Conservation (phyloP, 2,797 vertebrate genomes). For the Sarcoramphus papa region DNA sequence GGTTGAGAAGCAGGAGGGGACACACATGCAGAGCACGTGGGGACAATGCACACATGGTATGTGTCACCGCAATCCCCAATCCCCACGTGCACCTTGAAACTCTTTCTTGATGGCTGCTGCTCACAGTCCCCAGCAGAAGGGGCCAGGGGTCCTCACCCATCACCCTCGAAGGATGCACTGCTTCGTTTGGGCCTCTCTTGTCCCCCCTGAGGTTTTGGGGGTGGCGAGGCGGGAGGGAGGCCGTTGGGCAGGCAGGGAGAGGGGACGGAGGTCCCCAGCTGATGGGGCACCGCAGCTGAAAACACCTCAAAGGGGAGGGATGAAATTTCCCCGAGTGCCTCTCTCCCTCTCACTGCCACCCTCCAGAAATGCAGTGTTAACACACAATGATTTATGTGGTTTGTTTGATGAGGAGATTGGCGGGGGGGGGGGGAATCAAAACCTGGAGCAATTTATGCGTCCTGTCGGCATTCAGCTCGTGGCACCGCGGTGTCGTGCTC, state of each 20-base stretch:
- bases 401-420: not conserved
- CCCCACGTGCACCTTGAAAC: fast-evolving
- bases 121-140: not conserved
- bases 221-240: not conserved
- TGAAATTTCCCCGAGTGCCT: not conserved
- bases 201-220: not conserved
- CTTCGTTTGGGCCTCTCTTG: not conserved
- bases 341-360: not conserved
- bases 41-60: not conserved
- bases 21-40: fast-evolving
- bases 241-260: not conserved
- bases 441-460: slow-evolving; percentile 36
- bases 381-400: not conserved
- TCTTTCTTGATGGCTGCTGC: not conserved
- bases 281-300: not conserved
- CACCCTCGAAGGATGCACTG: not conserved
- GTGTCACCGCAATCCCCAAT: not conserved
- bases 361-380: not conserved
- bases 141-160: not conserved
- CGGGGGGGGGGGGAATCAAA: not conserved
- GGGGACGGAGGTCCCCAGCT: fast-evolving
- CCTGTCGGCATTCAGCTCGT: slow-evolving; percentile 17
- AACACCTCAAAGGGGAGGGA: not conserved
- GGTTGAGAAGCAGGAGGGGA: not conserved
- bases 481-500: not conserved